These are phyloP conservation scores for Pinctada fucata DNA, from an alignment of 2,888 invertebrate species.

Conservation along the genomic window DNA sequence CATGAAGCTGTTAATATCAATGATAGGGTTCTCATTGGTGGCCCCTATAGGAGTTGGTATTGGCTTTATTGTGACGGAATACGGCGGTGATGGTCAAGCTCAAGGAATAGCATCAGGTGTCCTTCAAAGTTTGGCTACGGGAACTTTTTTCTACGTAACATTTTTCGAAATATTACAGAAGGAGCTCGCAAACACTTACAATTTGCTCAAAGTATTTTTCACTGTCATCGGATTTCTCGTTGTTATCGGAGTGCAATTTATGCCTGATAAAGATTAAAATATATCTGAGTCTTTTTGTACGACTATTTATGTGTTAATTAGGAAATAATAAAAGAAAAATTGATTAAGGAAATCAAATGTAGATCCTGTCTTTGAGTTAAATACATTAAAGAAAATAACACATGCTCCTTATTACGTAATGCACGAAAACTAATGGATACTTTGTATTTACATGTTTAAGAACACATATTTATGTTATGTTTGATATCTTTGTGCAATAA, in stretches of 20 bases:
- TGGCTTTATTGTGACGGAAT: slow-evolving; percentile 47
- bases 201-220: slow-evolving; percentile 68
- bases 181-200: slow-evolving; percentile 76
- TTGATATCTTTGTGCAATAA: too few species aligned
- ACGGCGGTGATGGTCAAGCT: slow-evolving; percentile 30
- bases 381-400: too few species aligned
- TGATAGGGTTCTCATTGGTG: slow-evolving; percentile 46
- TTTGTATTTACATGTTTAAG: too few species aligned
- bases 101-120: slow-evolving; percentile 69
- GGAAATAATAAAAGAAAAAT: too few species aligned
- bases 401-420: too few species aligned
- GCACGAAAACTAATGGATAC: too few species aligned
- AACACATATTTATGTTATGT: too few species aligned
- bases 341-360: too few species aligned
- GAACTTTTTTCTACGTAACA: slow-evolving; percentile 94
- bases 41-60: slow-evolving; percentile 52
- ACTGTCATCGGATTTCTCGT: slow-evolving; percentile 59
- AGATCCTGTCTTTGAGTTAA: too few species aligned
- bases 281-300: too few species aligned
- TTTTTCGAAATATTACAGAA: slow-evolving; percentile 93
- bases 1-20: slow-evolving; percentile 34
- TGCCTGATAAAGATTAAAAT: slow-evolving; percentile 34
- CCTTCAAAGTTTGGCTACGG: slow-evolving; percentile 89
- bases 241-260: slow-evolving; percentile 52
- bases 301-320: too few species aligned